A percentile compares a stretch with the other conserved stretches of the same genome.
Evolutionary conservation across 2,113 vertebrate genomes (phyloP).

Genomic region (Barbus barbus): DNA sequence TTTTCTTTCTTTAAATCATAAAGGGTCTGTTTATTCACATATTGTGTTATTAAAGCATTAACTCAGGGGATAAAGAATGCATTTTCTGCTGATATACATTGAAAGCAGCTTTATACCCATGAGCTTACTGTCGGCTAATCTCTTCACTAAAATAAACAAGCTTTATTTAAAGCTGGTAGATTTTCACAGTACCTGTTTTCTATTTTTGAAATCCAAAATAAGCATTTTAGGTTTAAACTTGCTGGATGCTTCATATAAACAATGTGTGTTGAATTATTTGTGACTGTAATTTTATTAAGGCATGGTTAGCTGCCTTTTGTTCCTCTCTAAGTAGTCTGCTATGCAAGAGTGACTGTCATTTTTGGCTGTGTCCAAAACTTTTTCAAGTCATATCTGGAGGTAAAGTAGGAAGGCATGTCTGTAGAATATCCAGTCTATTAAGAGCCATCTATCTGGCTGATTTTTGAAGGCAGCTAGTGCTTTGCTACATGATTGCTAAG

Average conservation of each 20-base stretch:
- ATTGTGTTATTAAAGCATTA: constrained; percentile 54
- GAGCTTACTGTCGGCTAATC: constrained; percentile 73
- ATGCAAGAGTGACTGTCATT: neutral
- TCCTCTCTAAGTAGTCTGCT: neutral
- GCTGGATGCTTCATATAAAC: constrained; percentile 29
- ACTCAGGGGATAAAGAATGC: constrained; percentile 72
- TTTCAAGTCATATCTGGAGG: neutral
- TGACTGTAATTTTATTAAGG: neutral
- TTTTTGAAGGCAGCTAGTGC: neutral
- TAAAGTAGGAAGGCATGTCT: neutral
- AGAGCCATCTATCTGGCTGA: neutral
- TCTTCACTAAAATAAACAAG: constrained; percentile 72
- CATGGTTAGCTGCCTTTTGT: neutral
- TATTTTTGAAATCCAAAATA: constrained; percentile 5
- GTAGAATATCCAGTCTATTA: neutral
- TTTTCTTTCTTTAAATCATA: constrained; percentile 42
- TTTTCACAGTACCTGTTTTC: constrained; percentile 46
- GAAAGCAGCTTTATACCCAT: constrained; percentile 59
- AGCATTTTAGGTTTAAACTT: constrained; percentile 58
- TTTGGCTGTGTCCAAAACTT: neutral
- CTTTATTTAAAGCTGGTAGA: constrained; percentile 52
- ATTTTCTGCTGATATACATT: constrained; percentile 67
- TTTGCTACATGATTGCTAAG: neutral
- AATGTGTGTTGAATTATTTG: constrained; percentile 28
- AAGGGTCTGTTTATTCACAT: constrained; percentile 62